Percentiles rank a stretch among this genome's conserved stretches.
These are phyloP conservation scores for Spialia ferax DNA, from an alignment of 2,888 invertebrate species.

Conservation along the genomic window DNA sequence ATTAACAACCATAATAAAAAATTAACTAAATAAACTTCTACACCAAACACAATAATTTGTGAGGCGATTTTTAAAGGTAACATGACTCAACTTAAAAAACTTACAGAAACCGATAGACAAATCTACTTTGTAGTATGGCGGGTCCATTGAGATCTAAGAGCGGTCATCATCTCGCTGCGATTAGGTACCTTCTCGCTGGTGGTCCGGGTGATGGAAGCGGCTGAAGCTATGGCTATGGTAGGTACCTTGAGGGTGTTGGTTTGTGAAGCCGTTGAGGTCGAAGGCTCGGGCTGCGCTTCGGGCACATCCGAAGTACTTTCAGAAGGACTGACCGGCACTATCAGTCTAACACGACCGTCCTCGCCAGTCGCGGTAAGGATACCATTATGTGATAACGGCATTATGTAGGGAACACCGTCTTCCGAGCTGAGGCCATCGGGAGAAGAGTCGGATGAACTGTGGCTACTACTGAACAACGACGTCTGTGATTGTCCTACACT, in stretches of 20 bases:
- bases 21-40: conserved; percentile 10
- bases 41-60: background rate
- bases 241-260: conserved; percentile 82
- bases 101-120: background rate
- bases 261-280: conserved; percentile 62
- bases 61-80: conserved; percentile 51
- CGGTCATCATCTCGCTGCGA: conserved; percentile 94
- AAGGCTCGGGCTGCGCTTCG: conserved; percentile 57
- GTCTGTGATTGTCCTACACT: conserved; percentile 71
- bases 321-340: conserved; percentile 87
- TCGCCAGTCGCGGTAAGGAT: conserved; percentile 87
- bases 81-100: conserved; percentile 52
- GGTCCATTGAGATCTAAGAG: conserved; percentile 94
- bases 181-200: conserved; percentile 96
- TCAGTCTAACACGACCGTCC: conserved; percentile 87
- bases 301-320: conserved; percentile 67
- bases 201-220: conserved; percentile 90
- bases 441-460: conserved; percentile 80
- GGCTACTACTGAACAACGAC: conserved; percentile 69
- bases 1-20: background rate
- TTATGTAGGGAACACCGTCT: conserved; percentile 87
- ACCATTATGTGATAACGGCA: conserved; percentile 89
- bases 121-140: conserved; percentile 94
- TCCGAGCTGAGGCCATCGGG: conserved; percentile 74
- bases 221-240: conserved; percentile 80